A percentile compares a stretch with the other conserved stretches of the same genome.
phyloP scores from a whole-genome alignment of 2,797 vertebrate genomes.

The Sebastes itinus region DNA sequence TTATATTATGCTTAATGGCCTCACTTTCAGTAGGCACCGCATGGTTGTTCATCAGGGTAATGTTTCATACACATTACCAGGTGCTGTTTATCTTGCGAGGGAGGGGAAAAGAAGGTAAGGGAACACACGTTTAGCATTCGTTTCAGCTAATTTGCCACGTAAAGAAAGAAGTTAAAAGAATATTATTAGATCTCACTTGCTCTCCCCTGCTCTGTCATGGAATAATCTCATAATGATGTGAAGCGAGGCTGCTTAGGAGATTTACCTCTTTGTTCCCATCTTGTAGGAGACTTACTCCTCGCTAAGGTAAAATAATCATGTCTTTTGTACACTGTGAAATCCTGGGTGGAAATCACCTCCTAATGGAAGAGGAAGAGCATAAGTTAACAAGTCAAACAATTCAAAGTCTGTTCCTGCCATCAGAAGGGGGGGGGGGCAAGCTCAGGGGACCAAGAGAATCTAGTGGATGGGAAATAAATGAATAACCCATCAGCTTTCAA shows the following conservation, averaged over 20 bases:
- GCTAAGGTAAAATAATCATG: slow-evolving; percentile 31
- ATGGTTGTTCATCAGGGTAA: slow-evolving; percentile 75
- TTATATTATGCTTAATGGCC: slow-evolving; percentile 80
- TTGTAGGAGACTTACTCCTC: slow-evolving; percentile 9
- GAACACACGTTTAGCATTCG: slow-evolving; percentile 42
- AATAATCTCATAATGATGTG: slow-evolving; percentile 30
- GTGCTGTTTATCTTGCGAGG: slow-evolving; percentile 64
- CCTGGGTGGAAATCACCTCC: slow-evolving; percentile 69
- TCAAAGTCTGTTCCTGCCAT: slow-evolving; percentile 41
- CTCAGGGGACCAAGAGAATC: slow-evolving; percentile 28
- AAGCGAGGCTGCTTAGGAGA: slow-evolving; percentile 27
- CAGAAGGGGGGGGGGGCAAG: background rate
- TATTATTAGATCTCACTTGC: slow-evolving; percentile 23
- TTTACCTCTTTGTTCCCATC: slow-evolving; percentile 28
- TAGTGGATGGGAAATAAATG: slow-evolving; percentile 45
- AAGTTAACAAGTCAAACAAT: slow-evolving; percentile 68
- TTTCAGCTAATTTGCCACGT: slow-evolving; percentile 60
- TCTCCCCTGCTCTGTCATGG: slow-evolving; percentile 15
- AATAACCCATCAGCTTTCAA: slow-evolving; percentile 49
- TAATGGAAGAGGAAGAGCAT: slow-evolving; percentile 65
- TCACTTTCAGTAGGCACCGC: slow-evolving; percentile 68
- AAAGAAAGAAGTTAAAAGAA: slow-evolving; percentile 50
- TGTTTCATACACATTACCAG: slow-evolving; percentile 73
- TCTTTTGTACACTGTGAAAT: slow-evolving; percentile 68
- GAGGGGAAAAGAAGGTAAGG: slow-evolving; percentile 2